Base-by-base conservation (phyloP, 2,888 invertebrate genomes). In the Anoplius nigerrimus region DNA sequence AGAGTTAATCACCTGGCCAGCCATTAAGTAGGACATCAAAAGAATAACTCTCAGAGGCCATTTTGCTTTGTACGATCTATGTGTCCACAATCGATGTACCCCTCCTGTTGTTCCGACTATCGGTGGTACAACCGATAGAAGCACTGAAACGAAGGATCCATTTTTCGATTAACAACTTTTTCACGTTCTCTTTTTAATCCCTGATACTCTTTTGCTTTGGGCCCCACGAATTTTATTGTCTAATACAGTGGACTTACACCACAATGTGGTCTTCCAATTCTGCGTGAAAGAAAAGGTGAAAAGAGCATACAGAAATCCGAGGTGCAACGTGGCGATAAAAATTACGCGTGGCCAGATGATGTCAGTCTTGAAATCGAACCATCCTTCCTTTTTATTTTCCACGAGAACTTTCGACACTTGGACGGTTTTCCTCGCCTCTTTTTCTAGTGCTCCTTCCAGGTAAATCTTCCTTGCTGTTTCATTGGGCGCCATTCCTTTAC, bases 61-160 rank as follows among this genome's bases (percentile, higher is more conserved):
- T 13, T 90, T 93, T 0, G 93, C 93, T 88, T 93, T 94, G 84
- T 91, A 94, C 0, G 93, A 90, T 74, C 92, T 91, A 85, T 94
- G 94, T 56, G 91, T 91, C 93, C 93, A 94, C 63, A 91, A 90
- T 46, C 94, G 90, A 84, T 94, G 94, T 0, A 90, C 94, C 8
- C 94, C 94, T 0, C 90, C 94, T 0, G 94, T 94, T 15, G 94
- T 92, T 8, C 94, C 92, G 75, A 94, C 6, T 6, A n/a, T n/a
- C n/a, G n/a, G n/a, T n/a, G n/a, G n/a, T n/a, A n/a, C n/a, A n/a
- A n/a, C n/a, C n/a, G n/a, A n/a, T n/a, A n/a, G n/a, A n/a, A 27
- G 27, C 2, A 27, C 27, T 27, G n/a, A n/a, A n/a, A n/a, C n/a
- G n/a, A n/a, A n/a, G n/a, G n/a, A n/a, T n/a, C n/a, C n/a, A n/a